Percentiles rank a stretch among this genome's conserved stretches.
Evolutionary conservation across 2,797 vertebrate species (phyloP).

Genomic region (Spheniscus humboldti): DNA sequence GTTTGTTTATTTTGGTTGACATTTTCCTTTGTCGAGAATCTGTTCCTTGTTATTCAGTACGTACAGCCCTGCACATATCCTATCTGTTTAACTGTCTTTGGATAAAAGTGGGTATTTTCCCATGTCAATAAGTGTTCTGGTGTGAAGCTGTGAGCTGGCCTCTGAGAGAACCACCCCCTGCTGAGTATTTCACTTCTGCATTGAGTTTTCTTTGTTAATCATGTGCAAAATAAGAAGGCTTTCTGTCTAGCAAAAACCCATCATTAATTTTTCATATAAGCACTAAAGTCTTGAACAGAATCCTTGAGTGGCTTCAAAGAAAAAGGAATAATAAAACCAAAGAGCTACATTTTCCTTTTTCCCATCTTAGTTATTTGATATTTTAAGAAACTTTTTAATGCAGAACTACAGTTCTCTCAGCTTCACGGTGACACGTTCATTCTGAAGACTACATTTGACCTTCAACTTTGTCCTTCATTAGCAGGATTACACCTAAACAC

Average conservation of each 20-base stretch:
- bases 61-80: background rate
- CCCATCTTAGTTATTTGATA: background rate
- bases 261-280: conserved; percentile 72
- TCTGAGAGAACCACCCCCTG: background rate
- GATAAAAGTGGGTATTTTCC: conserved; percentile 47
- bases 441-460: conserved; percentile 62
- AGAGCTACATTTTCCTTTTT: background rate
- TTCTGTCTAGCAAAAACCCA: conserved; percentile 63
- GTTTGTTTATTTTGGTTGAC: conserved; percentile 50
- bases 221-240: conserved; percentile 53
- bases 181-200: conserved; percentile 33
- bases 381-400: conserved; percentile 23
- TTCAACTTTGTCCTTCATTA: conserved; percentile 74
- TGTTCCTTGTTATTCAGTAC: conserved; percentile 17
- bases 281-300: conserved; percentile 56
- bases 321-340: conserved; percentile 33
- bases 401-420: conserved; percentile 7
- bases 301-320: conserved; percentile 46
- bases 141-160: conserved; percentile 50
- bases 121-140: conserved; percentile 7
- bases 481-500: conserved; percentile 55
- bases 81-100: conserved; percentile 50
- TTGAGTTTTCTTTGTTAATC: conserved; percentile 67
- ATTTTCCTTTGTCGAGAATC: conserved; percentile 47
- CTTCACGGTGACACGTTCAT: background rate